These are phyloP conservation scores for Rhamnusium bicolor DNA, from an alignment of 2,888 invertebrate genomes.

Conservation along the genomic window DNA sequence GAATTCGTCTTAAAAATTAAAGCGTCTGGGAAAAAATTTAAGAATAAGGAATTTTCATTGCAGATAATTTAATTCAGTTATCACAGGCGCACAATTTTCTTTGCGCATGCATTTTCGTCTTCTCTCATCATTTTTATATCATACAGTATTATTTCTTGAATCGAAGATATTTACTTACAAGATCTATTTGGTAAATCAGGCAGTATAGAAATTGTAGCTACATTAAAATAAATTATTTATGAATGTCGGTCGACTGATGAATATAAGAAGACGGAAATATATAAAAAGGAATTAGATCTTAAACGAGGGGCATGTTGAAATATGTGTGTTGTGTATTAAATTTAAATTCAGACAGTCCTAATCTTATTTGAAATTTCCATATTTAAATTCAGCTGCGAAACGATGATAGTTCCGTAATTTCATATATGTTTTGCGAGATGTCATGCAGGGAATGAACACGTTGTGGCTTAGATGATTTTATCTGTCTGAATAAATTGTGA, in stretches of 20 bases:
- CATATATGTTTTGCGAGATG: constrained; percentile 55
- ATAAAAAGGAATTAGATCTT: constrained; percentile 21
- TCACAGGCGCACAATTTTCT: too few species aligned
- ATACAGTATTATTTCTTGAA: too few species aligned
- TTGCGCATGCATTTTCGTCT: too few species aligned
- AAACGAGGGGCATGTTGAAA: neutral
- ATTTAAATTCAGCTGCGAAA: constrained; percentile 58
- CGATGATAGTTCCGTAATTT: constrained; percentile 57
- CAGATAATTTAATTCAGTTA: too few species aligned
- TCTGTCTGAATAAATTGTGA: constrained; percentile 56
- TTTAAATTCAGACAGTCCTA: constrained; percentile 56
- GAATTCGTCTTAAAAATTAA: too few species aligned
- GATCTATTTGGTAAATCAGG: neutral
- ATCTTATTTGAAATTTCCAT: constrained; percentile 58
- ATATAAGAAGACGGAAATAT: neutral
- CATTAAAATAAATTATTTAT: constrained; percentile 6
- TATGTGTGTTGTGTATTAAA: constrained; percentile 51
- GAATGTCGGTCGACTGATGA: neutral
- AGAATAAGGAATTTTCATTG: too few species aligned
- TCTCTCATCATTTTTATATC: too few species aligned
- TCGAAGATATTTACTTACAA: neutral
- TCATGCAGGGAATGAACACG: constrained; percentile 54
- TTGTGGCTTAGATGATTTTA: constrained; percentile 56
- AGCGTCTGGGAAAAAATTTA: too few species aligned
- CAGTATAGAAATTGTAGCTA: neutral